A percentile compares a stretch with the other conserved stretches of the same genome.
phyloP scores from a whole-genome alignment of 1,140 invertebrate genomes.

The Radopholus similis region DNA sequence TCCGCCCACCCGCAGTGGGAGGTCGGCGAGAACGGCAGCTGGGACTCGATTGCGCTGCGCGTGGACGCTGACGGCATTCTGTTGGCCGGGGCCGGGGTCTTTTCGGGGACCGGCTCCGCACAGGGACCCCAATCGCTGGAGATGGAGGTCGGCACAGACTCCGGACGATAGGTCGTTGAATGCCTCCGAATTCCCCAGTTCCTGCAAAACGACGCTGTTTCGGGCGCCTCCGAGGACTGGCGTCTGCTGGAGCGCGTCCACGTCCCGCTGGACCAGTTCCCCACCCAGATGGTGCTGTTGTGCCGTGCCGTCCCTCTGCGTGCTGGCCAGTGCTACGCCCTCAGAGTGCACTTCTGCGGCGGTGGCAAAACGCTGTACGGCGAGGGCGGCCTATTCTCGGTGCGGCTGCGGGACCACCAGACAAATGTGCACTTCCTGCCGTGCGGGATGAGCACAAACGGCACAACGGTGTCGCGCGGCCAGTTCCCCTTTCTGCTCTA shows the following conservation, averaged over 20 bases:
- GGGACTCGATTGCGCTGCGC: conserved; percentile 89
- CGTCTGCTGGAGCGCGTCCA: conserved; percentile 12
- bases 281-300: conserved; percentile 4
- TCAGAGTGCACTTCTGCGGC: conserved; percentile 33
- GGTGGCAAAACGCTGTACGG: conserved; percentile 51
- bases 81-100: conserved; percentile 81
- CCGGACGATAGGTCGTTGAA: too few relatives aligned
- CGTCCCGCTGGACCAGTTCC: background rate
- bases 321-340: conserved; percentile 39
- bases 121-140: background rate
- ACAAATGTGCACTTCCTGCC: conserved; percentile 40
- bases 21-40: conserved; percentile 82
- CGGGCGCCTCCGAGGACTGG: conserved; percentile 23
- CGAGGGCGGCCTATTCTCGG: conserved; percentile 31
- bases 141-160: too few relatives aligned
- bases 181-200: conserved; percentile 7
- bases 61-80: conserved; percentile 83
- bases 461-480: conserved; percentile 81
- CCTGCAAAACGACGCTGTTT: conserved; percentile 13
- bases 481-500: conserved; percentile 91
- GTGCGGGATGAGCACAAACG: conserved; percentile 47
- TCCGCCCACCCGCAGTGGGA: conserved; percentile 88
- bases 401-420: conserved; percentile 36
- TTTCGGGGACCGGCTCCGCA: conserved; percentile 66
- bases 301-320: conserved; percentile 29